phyloP scores from a whole-genome alignment of 1,140 invertebrate species.

The Parapsyche elsis region DNA sequence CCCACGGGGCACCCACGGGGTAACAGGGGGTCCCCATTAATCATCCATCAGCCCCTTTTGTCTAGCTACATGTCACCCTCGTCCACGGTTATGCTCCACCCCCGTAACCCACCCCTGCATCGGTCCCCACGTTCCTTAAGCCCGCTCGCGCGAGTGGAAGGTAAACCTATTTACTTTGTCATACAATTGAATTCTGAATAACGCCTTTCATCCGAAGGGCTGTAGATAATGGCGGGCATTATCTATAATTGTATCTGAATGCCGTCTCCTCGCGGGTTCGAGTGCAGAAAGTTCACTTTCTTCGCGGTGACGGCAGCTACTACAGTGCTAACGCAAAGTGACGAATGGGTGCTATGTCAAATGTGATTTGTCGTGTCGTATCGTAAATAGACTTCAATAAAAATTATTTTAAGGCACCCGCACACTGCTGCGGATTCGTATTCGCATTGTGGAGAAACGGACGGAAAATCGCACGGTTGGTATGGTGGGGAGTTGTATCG shows the following conservation, averaged over 20 bases:
- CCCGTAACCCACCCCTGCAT: not conserved
- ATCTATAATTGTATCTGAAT: slow-evolving; percentile 51
- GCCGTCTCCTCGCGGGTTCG: not conserved
- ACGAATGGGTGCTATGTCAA: too few species aligned
- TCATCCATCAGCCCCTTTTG: slow-evolving; percentile 64
- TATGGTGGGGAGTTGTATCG: too few species aligned
- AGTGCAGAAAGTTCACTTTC: not conserved
- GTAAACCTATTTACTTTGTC: slow-evolving; percentile 55
- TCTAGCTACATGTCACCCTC: slow-evolving; percentile 56
- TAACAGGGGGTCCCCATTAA: slow-evolving; percentile 58
- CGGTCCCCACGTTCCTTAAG: not conserved
- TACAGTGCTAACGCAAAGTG: too few species aligned
- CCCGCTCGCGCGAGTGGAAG: slow-evolving; percentile 41
- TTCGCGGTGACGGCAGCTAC: not conserved
- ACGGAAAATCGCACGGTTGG: too few species aligned
- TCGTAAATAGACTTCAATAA: too few species aligned
- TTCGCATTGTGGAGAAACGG: too few species aligned
- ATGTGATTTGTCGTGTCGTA: too few species aligned
- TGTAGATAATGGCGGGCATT: slow-evolving; percentile 52
- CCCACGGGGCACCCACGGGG: slow-evolving; percentile 27
- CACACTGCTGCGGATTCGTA: too few species aligned
- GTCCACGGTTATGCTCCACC: slow-evolving; percentile 31
- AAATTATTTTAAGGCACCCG: too few species aligned
- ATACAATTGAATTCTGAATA: slow-evolving; percentile 55
- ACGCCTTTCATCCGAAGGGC: slow-evolving; percentile 35